Evolutionary conservation across 1,140 invertebrate species (phyloP), one percentile per base, ranked within the genome.

Genomic region (Neuroterus valhalla): DNA sequence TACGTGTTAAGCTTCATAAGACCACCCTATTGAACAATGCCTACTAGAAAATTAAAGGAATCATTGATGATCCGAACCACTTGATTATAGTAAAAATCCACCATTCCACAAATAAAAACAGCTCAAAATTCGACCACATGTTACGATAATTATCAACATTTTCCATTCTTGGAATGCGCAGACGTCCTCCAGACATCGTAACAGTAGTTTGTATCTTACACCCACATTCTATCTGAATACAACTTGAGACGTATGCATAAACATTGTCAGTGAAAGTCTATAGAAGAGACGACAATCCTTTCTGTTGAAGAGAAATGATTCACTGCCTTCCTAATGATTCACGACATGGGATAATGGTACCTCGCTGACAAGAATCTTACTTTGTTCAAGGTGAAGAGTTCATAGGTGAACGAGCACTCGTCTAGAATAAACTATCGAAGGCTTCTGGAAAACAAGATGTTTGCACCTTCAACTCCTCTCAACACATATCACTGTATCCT

Each of bases 121-220:
- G n/a, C n/a, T n/a, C n/a, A 21, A 19, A 50, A 50, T 50, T n/a
- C 6, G 3, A 50, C 12, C 3, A 10, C 4, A 50, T 19, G 4
- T 1, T 48, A 31, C 4, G 2, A 48, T 52, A 21, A 6, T 52
- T 19, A 23, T 1, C 21, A 12, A 23, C 0, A 52, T 52, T 52
- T 42, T 70, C 2, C 44, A 31, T 52, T 38, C 66, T 72, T 44
- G 45, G 21, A 78, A 78, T 62, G 45, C 43, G 45, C 38, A 38
- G 68, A 17, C 68, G 62, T 26, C 46, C 26, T 62, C 55, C 31
- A 62, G 26, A 62, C 78, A 78, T 82, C 72, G 78, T 82, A 83
- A 83, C 79, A 74, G 74, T 72, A 82, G 80, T 77, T 80, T 78
- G 74, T 78, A 82, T 84, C 80, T 84, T 85, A 79, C 84, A 82